Percentiles rank a stretch among this genome's conserved stretches.
These are phyloP conservation scores for Ostrea edulis DNA, from an alignment of 1,140 invertebrate genomes.

Conservation along the genomic window DNA sequence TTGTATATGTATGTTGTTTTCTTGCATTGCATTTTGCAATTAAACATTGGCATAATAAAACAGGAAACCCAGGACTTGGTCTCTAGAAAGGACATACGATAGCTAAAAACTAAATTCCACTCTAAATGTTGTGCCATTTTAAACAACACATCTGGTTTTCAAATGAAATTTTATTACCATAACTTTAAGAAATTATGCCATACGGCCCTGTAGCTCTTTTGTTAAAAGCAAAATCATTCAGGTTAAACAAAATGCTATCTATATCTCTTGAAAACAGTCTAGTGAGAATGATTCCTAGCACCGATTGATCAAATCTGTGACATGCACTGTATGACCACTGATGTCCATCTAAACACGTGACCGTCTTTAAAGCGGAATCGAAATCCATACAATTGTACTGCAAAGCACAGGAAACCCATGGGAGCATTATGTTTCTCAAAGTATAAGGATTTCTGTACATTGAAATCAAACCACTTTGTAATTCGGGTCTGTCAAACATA, in stretches of 20 bases:
- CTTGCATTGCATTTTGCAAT: too few relatives aligned
- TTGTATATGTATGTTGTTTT: too few relatives aligned
- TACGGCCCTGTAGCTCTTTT: neutral
- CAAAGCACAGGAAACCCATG: constrained; percentile 44
- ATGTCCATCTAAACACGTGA: neutral
- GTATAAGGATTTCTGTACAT: neutral
- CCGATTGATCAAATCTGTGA: constrained; percentile 51
- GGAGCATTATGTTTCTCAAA: constrained; percentile 14
- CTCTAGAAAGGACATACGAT: too few relatives aligned
- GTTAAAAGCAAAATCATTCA: neutral
- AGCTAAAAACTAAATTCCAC: too few relatives aligned
- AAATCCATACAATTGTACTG: constrained; percentile 38
- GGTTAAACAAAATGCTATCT: constrained; percentile 17
- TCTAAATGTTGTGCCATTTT: too few relatives aligned
- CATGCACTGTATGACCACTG: neutral
- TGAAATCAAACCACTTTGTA: constrained; percentile 33
- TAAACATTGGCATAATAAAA: too few relatives aligned
- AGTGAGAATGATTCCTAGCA: constrained; percentile 41
- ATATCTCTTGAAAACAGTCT: constrained; percentile 33
- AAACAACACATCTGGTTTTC: too few relatives aligned
- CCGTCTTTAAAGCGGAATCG: neutral
- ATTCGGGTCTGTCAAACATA: constrained; percentile 43
- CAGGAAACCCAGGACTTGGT: too few relatives aligned
- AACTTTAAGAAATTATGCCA: neutral
- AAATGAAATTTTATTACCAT: too few relatives aligned